Base-by-base conservation (phyloP, 2,113 vertebrate genomes). In the Columbina picui region DNA sequence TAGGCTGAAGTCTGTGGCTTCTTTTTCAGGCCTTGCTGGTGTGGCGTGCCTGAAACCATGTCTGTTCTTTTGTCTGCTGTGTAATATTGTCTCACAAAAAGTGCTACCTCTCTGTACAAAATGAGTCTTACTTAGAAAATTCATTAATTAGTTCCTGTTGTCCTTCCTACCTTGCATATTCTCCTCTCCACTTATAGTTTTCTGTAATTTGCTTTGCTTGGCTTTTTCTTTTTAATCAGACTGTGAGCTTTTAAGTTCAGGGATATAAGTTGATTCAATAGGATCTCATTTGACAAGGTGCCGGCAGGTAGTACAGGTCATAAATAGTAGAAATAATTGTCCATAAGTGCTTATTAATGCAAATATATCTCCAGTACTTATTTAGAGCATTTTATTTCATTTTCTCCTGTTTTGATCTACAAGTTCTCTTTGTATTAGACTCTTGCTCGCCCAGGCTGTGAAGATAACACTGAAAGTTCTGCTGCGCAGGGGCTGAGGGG, bases 301-400 rank as follows among this genome's bases (percentile, higher is more conserved):
- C 75, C 0, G 0, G 60, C 59, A 93, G 74, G 78, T 73, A 94
- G 13, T 55, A 68, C 34, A 83, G 59, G 41, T 45, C 56, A 59
- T 73, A 49, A 41, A 71, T 56, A 86, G 36, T 26, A 49, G 55
- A 76, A 95, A 79, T 93, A 87, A 82, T 81, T 95, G 60, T 84
- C 39, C 41, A 27, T 80, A 75, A 95, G 71, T 64, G 34, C 39
- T 80, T 70, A 68, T 78, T 69, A 86, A 90, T 90, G 52, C 63
- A 91, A 71, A 71, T 84, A 39, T 83, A 78, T 65, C 27, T 80
- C 76, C 21, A 76, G 39, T 60, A 36, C 50, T 86, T 84, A 74
- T 30, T 73, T 11, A 53, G 67, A 94, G 68, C 45, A 75, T 80
- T 65, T 90, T 52, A 80, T 84, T 89, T 83, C 14, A 67, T 30